phyloP scores from a whole-genome alignment of 2,113 vertebrate genomes.

The Peromyscus polionotus region DNA sequence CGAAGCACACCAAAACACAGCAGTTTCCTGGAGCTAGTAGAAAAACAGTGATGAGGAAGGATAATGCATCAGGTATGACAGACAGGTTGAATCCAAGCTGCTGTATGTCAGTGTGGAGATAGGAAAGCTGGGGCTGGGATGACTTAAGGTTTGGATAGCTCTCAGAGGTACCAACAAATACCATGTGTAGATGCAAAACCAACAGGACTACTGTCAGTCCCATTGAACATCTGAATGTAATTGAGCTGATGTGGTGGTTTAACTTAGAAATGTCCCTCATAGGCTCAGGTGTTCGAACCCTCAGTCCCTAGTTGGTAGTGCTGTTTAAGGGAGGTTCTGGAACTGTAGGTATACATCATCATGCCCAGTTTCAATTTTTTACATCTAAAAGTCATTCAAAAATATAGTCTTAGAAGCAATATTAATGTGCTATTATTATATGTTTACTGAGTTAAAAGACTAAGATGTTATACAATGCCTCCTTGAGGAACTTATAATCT shows the following conservation, averaged over 20 bases:
- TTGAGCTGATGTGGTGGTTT: too few relatives aligned
- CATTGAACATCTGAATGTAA: too few relatives aligned
- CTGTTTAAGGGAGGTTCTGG: too few relatives aligned
- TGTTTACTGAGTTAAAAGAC: background rate
- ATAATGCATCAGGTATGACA: background rate
- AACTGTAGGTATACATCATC: background rate
- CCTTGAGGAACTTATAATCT: background rate
- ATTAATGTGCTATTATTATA: background rate
- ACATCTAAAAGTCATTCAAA: background rate
- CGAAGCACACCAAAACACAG: background rate
- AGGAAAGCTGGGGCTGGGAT: too few relatives aligned
- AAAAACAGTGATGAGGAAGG: background rate
- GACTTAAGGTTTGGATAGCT: too few relatives aligned
- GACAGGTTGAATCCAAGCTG: background rate
- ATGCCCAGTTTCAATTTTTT: background rate
- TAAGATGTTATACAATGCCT: background rate
- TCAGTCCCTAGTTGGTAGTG: too few relatives aligned
- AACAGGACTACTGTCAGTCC: too few relatives aligned
- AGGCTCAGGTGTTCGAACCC: too few relatives aligned
- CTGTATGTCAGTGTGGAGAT: too few relatives aligned
- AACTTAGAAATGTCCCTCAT: too few relatives aligned
- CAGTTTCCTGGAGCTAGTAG: background rate
- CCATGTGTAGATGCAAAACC: too few relatives aligned
- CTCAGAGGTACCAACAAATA: too few relatives aligned
- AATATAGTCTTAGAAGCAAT: background rate